Evolutionary conservation across 2,113 vertebrate genomes (phyloP).

Genomic region (Fukomys damarensis): DNA sequence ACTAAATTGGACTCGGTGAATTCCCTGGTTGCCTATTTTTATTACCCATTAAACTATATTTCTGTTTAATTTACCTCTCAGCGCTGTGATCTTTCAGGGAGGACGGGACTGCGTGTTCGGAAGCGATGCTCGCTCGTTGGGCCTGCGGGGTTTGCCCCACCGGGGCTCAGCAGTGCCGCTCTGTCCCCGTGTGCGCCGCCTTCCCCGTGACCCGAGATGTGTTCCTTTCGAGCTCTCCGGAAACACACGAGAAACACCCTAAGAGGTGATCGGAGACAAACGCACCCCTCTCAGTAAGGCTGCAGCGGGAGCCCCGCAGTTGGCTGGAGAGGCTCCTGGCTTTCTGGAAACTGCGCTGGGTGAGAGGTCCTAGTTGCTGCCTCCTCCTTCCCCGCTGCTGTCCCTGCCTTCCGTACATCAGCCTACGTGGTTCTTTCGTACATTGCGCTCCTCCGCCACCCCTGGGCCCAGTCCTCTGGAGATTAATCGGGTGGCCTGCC

Average conservation of each 20-base stretch:
- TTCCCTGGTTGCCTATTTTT: conserved; percentile 51
- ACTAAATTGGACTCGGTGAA: conserved; percentile 28
- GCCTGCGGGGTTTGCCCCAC: not conserved
- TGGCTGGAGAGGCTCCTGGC: conserved; percentile 70
- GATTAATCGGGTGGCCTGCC: conserved; percentile 85
- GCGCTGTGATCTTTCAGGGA: not conserved
- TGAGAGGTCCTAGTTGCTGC: conserved; percentile 57
- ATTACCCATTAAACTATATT: conserved; percentile 62
- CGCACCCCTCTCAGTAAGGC: conserved; percentile 72
- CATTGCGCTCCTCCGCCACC: too few species aligned
- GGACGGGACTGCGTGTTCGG: not conserved
- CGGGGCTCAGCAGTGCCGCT: not conserved
- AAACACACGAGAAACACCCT: conserved; percentile 75
- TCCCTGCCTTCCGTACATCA: too few species aligned
- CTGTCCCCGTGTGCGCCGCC: not conserved
- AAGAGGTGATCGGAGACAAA: conserved; percentile 76
- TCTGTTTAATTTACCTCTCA: conserved; percentile 49
- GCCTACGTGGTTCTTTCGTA: too few species aligned
- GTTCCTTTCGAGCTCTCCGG: conserved; percentile 71
- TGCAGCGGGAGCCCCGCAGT: conserved; percentile 56
- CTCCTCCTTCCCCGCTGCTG: not conserved
- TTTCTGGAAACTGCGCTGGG: conserved; percentile 72
- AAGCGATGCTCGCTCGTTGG: not conserved
- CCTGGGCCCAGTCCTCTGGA: conserved; percentile 81
- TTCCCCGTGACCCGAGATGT: not conserved